Conservation (phyloP, 92 coral and sea anemone species). For the Epizoanthus illoricatus region DNA sequence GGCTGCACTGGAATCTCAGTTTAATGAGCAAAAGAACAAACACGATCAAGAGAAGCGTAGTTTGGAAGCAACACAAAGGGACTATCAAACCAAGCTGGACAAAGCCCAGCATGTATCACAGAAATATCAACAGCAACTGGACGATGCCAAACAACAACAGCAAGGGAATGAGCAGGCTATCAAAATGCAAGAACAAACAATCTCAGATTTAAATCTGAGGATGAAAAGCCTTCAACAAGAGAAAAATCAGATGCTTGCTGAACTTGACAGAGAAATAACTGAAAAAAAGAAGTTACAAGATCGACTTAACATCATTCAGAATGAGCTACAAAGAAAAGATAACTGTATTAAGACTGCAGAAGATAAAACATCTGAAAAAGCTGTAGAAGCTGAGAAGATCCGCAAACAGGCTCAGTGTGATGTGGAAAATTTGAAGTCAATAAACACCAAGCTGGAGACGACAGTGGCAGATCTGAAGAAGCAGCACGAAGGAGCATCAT, state of each 20-base stretch:
- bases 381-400: constrained; percentile 47
- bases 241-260: constrained; percentile 51
- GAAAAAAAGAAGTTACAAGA: constrained; percentile 55
- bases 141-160: constrained; percentile 49
- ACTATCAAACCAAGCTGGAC: constrained; percentile 50
- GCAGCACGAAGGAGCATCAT: constrained; percentile 17
- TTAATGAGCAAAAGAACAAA: constrained; percentile 47
- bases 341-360: constrained; percentile 49
- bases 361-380: constrained; percentile 42
- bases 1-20: constrained; percentile 50
- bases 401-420: constrained; percentile 61
- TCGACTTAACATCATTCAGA: constrained; percentile 42
- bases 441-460: constrained; percentile 46
- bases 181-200: constrained; percentile 55
- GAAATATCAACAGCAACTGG: constrained; percentile 51
- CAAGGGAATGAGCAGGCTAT: constrained; percentile 49
- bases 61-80: constrained; percentile 55
- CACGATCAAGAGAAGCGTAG: constrained; percentile 61
- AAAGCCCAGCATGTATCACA: constrained; percentile 40
- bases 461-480: constrained; percentile 54
- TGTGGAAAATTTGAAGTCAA: constrained; percentile 50
- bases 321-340: constrained; percentile 55
- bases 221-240: constrained; percentile 61
- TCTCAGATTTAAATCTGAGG: constrained; percentile 53
- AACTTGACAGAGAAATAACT: constrained; percentile 56